These are phyloP conservation scores for Tychaedon coryphoeus DNA, from an alignment of 2,113 vertebrate species.

Conservation along the genomic window DNA sequence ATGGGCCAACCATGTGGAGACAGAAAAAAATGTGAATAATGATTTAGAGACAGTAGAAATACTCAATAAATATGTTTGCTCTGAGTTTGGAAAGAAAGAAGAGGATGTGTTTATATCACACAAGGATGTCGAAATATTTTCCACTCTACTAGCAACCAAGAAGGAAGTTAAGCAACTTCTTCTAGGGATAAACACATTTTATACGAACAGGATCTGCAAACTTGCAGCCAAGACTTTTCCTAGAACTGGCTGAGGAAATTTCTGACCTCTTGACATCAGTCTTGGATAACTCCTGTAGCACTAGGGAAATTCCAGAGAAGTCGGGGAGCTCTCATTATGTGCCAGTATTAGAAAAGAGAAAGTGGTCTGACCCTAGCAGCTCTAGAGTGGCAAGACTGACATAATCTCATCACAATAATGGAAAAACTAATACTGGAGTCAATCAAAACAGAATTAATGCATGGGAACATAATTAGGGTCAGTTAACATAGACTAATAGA, in stretches of 20 bases:
- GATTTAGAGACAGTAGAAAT: slow-evolving; percentile 36
- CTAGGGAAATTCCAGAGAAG: slow-evolving; percentile 46
- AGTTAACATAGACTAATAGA: slow-evolving; percentile 29
- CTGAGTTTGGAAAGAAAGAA: slow-evolving; percentile 49
- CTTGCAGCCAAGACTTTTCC: slow-evolving; percentile 54
- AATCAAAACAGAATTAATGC: slow-evolving; percentile 34
- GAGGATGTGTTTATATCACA: slow-evolving; percentile 59
- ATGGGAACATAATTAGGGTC: neutral
- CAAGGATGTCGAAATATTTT: slow-evolving; percentile 57
- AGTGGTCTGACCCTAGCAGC: neutral
- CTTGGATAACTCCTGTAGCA: slow-evolving; percentile 39
- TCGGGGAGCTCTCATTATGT: neutral
- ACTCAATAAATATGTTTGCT: slow-evolving; percentile 56
- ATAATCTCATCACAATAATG: slow-evolving; percentile 29
- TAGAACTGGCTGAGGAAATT: slow-evolving; percentile 63
- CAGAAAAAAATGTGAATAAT: slow-evolving; percentile 22
- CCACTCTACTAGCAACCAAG: slow-evolving; percentile 59
- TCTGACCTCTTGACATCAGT: slow-evolving; percentile 52
- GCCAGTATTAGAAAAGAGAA: slow-evolving; percentile 36
- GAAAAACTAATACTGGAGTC: slow-evolving; percentile 18
- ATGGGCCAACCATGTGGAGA: slow-evolving; percentile 17
- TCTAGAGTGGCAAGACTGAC: neutral
- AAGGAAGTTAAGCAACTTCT: slow-evolving; percentile 68
- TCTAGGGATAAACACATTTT: slow-evolving; percentile 67
- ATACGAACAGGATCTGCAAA: slow-evolving; percentile 40